Percentiles rank a stretch among this genome's conserved stretches.
These are phyloP conservation scores for Thyatira batis DNA, from an alignment of 2,888 invertebrate genomes.

Conservation along the genomic window DNA sequence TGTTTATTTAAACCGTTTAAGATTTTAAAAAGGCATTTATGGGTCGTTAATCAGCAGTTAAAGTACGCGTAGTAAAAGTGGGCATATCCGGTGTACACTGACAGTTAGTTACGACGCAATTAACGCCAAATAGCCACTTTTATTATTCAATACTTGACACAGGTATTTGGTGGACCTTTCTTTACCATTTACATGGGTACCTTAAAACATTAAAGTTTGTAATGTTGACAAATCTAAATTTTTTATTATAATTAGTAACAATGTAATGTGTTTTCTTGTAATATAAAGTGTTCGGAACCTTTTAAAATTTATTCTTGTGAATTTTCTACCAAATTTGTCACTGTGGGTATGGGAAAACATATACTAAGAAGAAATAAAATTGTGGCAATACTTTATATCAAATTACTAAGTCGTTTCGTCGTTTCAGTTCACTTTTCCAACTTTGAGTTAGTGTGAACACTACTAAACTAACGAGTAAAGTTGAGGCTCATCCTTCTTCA, in stretches of 20 bases:
- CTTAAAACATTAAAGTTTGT: constrained; percentile 32
- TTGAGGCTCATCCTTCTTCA: neutral
- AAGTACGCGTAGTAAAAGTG: constrained; percentile 33
- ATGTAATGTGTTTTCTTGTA: no score
- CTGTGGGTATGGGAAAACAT: constrained; percentile 4
- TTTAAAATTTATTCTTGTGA: neutral
- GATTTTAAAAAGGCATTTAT: constrained; percentile 38
- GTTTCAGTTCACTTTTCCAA: neutral
- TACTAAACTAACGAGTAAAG: neutral
- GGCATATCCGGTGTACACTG: constrained; percentile 23
- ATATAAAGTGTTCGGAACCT: neutral
- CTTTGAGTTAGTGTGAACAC: neutral
- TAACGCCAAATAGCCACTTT: constrained; percentile 36
- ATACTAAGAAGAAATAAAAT: neutral
- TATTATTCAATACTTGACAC: constrained; percentile 39
- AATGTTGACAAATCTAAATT: no score
- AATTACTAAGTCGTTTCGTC: neutral
- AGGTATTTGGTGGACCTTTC: constrained; percentile 22
- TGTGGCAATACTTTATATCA: neutral
- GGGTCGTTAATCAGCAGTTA: constrained; percentile 52
- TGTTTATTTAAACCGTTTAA: constrained; percentile 26
- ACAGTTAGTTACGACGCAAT: constrained; percentile 35
- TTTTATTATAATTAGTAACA: no score
- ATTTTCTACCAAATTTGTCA: constrained; percentile 5
- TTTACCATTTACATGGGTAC: constrained; percentile 28